These are phyloP conservation scores for Drosophila saltans DNA, from an alignment of 1,140 invertebrate genomes.

Conservation along the genomic window DNA sequence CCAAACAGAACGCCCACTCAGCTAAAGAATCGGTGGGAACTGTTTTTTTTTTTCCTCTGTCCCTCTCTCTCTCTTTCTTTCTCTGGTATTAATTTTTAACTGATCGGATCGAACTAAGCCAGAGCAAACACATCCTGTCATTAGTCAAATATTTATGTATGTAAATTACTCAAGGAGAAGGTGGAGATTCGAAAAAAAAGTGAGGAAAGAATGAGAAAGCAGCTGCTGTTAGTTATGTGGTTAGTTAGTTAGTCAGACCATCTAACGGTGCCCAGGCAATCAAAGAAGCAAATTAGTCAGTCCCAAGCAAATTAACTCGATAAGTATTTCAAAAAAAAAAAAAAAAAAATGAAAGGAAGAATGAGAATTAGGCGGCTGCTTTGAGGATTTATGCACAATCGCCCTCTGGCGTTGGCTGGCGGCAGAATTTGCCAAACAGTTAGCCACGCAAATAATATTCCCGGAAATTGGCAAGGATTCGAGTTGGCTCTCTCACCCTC, in stretches of 20 bases:
- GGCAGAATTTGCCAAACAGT: slow-evolving; percentile 18
- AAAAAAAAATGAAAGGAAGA: neutral
- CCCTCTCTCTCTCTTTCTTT: too few relatives aligned
- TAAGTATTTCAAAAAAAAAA: slow-evolving; percentile 20
- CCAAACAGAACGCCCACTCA: slow-evolving; percentile 73
- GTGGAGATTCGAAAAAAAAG: neutral
- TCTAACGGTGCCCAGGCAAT: slow-evolving; percentile 58
- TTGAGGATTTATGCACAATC: slow-evolving; percentile 59
- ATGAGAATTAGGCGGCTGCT: slow-evolving; percentile 53
- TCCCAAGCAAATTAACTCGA: slow-evolving; percentile 55
- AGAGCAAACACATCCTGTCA: slow-evolving; percentile 68
- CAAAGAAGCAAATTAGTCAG: slow-evolving; percentile 50
- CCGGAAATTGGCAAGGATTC: slow-evolving; percentile 81
- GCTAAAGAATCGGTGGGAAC: slow-evolving; percentile 56
- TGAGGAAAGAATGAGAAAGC: neutral
- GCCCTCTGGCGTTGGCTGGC: slow-evolving; percentile 69
- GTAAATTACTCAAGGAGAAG: slow-evolving; percentile 48
- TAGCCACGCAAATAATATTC: slow-evolving; percentile 68
- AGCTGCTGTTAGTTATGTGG: slow-evolving; percentile 36
- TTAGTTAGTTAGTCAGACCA: slow-evolving; percentile 12
- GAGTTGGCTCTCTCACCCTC: neutral
- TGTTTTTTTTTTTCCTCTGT: slow-evolving; percentile 22
- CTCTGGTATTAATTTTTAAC: slow-evolving; percentile 2
- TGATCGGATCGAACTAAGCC: slow-evolving; percentile 11
- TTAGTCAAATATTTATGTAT: slow-evolving; percentile 79